phyloP scores from a whole-genome alignment of 2,797 vertebrate species.

The Sphaeramia orbicularis region DNA sequence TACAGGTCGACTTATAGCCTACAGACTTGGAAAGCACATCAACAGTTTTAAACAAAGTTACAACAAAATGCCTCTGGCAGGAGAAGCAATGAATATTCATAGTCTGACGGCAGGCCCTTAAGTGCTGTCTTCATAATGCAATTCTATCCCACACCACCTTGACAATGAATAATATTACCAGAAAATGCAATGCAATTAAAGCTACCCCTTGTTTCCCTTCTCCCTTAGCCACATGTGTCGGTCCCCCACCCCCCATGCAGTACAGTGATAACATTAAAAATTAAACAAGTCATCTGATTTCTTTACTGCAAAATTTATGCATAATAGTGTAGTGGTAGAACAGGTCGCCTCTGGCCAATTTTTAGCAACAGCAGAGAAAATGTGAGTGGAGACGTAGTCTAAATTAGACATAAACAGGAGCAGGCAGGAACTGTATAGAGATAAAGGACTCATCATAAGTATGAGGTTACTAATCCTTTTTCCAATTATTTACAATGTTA shows the following conservation, averaged over 20 bases:
- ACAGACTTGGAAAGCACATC: slow-evolving; percentile 60
- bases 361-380: slow-evolving; percentile 23
- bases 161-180: slow-evolving; percentile 80
- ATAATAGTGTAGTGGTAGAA: slow-evolving; percentile 41
- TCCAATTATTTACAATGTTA: slow-evolving; percentile 31
- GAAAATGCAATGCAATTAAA: slow-evolving; percentile 78
- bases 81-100: slow-evolving; percentile 77
- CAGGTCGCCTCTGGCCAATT: slow-evolving; percentile 43
- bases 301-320: slow-evolving; percentile 69
- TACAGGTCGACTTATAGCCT: slow-evolving; percentile 44
- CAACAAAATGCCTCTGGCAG: slow-evolving; percentile 72
- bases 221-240: slow-evolving; percentile 61
- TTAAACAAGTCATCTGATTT: slow-evolving; percentile 73
- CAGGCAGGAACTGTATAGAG: slow-evolving; percentile 7
- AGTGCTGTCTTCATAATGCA: slow-evolving; percentile 78
- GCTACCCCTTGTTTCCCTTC: slow-evolving; percentile 55
- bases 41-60: slow-evolving; percentile 65
- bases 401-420: slow-evolving; percentile 30
- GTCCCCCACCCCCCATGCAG: slow-evolving; percentile 43
- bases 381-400: slow-evolving; percentile 21
- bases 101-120: slow-evolving; percentile 66
- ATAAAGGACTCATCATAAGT: neutral
- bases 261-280: slow-evolving; percentile 73
- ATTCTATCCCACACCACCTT: slow-evolving; percentile 77
- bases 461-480: slow-evolving; percentile 7